These are phyloP conservation scores for Eidolon dupreanum DNA, from an alignment of 2,797 vertebrate species.

Conservation along the genomic window DNA sequence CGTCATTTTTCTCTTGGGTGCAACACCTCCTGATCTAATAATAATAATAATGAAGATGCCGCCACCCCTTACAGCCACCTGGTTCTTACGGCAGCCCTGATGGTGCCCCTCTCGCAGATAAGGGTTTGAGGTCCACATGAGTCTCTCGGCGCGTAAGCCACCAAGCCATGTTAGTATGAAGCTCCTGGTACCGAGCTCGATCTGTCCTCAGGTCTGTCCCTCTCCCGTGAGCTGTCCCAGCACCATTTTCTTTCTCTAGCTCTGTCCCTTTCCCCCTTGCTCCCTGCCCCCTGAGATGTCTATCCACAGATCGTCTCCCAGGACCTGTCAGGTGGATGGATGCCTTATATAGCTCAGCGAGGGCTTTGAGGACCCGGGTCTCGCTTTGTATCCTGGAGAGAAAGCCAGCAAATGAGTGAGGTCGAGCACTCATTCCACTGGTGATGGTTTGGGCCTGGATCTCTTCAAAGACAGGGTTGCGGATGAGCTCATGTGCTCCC, in stretches of 20 bases:
- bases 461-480: neutral
- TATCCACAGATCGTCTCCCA: neutral
- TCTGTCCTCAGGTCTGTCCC: neutral
- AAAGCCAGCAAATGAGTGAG: neutral
- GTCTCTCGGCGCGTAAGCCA: neutral
- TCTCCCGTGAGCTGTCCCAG: neutral
- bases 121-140: neutral
- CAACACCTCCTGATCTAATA: neutral
- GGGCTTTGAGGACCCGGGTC: neutral
- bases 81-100: neutral
- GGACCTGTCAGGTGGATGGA: slow-evolving; percentile 46
- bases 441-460: neutral
- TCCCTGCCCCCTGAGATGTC: neutral
- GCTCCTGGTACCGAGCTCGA: neutral
- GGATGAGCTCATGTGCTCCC: neutral
- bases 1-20: neutral
- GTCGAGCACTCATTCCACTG: neutral
- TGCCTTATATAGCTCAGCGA: neutral
- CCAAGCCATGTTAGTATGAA: neutral
- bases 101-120: neutral
- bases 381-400: neutral
- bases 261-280: neutral
- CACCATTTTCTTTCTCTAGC: neutral
- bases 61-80: neutral
- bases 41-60: neutral